A percentile compares a stretch with the other conserved stretches of the same genome.
These are phyloP conservation scores for Nasonovia ribisnigri DNA, from an alignment of 2,888 invertebrate genomes.

Conservation along the genomic window DNA sequence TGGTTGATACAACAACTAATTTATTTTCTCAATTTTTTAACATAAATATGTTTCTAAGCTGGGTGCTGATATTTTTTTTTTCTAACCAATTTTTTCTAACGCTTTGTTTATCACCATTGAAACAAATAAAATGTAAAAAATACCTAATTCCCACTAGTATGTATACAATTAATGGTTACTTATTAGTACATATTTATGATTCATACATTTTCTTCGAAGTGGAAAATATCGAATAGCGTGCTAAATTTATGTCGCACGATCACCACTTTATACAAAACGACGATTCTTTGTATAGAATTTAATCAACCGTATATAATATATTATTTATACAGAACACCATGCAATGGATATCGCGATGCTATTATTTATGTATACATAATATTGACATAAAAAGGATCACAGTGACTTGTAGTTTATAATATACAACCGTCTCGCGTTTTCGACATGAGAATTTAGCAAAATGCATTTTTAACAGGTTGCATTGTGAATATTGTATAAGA, in stretches of 20 bases:
- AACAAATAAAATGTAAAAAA: no score
- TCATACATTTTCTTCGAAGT: no score
- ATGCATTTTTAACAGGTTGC: slow-evolving; percentile 40
- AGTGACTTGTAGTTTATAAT: not conserved
- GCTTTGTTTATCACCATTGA: no score
- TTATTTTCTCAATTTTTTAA: not conserved
- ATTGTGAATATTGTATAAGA: slow-evolving; percentile 37
- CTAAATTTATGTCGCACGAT: no score
- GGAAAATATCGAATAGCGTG: no score
- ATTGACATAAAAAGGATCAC: not conserved
- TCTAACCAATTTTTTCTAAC: no score
- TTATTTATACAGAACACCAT: not conserved
- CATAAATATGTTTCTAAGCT: no score
- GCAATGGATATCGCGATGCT: not conserved
- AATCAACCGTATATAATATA: not conserved
- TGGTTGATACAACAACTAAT: not conserved
- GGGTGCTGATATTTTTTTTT: no score
- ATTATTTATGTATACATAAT: slow-evolving; percentile 11
- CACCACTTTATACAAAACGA: no score
- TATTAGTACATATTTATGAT: no score
- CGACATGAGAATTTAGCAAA: slow-evolving; percentile 31
- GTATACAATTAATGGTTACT: no score
- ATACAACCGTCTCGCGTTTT: not conserved
- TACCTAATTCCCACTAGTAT: no score
- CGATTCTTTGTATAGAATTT: not conserved